These are phyloP conservation scores for Hippoglossus hippoglossus DNA, from an alignment of 2,797 vertebrate genomes.

Conservation along the genomic window DNA sequence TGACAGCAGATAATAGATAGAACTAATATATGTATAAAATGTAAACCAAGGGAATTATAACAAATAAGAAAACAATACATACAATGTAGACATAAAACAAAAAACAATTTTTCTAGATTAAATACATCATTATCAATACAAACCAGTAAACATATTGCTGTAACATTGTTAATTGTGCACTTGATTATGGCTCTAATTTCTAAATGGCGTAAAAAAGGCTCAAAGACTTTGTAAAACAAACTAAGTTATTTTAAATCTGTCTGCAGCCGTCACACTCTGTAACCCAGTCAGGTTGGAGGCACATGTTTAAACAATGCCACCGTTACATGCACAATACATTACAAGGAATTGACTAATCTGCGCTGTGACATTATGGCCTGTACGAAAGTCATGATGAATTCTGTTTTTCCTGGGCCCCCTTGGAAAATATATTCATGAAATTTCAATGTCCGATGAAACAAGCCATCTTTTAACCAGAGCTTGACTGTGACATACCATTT, in stretches of 20 bases:
- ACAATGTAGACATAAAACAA: too few relatives aligned
- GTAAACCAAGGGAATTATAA: background rate
- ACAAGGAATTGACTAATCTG: conserved; percentile 82
- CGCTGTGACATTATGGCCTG: conserved; percentile 80
- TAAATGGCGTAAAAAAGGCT: conserved; percentile 8
- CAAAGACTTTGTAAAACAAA: conserved; percentile 5
- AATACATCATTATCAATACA: background rate
- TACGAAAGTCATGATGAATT: conserved; percentile 85
- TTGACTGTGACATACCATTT: conserved; percentile 82
- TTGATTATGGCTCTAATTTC: conserved; percentile 2
- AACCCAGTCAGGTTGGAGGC: conserved; percentile 27
- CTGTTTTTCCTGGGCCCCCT: conserved; percentile 72
- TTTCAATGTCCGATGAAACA: conserved; percentile 86
- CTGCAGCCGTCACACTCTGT: conserved; percentile 36
- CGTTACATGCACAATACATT: conserved; percentile 72
- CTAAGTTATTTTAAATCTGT: conserved; percentile 6
- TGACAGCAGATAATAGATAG: too few relatives aligned
- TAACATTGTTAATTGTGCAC: too few relatives aligned
- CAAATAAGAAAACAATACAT: too few relatives aligned
- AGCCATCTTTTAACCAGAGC: conserved; percentile 86
- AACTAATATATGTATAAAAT: too few relatives aligned
- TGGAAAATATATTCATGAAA: conserved; percentile 89
- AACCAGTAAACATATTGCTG: background rate
- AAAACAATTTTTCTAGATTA: background rate
- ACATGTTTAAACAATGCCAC: conserved; percentile 64